phyloP scores from a whole-genome alignment of 2,797 vertebrate species.

The Myotis myotis region DNA sequence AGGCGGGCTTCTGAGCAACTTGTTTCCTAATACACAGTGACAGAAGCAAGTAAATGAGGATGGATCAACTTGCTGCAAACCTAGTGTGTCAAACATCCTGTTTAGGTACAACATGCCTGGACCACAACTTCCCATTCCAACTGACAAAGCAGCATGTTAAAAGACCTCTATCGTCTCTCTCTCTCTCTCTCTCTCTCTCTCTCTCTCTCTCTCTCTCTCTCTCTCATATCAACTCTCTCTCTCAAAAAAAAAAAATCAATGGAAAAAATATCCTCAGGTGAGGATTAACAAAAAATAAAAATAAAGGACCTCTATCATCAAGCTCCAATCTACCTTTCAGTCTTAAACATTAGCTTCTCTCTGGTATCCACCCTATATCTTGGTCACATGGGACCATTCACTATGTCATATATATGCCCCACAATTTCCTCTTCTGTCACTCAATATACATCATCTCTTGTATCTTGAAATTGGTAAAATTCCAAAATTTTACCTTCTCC shows the following conservation, averaged over 20 bases:
- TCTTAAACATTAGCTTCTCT: neutral
- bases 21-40: neutral
- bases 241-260: too few species aligned
- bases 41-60: neutral
- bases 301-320: neutral
- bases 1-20: neutral
- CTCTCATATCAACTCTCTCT: too few species aligned
- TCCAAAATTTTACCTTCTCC: neutral
- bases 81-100: neutral
- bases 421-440: neutral
- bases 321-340: too few species aligned
- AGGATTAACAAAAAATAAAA: too few species aligned
- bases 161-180: neutral
- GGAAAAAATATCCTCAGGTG: too few species aligned
- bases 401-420: too few species aligned
- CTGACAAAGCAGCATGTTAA: neutral
- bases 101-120: neutral
- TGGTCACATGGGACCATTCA: neutral
- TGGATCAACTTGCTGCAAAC: neutral
- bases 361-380: neutral
- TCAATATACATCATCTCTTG: neutral
- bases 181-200: too few species aligned
- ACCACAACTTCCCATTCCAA: neutral
- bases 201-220: neutral
- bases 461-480: neutral